These are phyloP conservation scores for Tigriopus japonicus DNA, from an alignment of 1,140 invertebrate species.

Conservation along the genomic window DNA sequence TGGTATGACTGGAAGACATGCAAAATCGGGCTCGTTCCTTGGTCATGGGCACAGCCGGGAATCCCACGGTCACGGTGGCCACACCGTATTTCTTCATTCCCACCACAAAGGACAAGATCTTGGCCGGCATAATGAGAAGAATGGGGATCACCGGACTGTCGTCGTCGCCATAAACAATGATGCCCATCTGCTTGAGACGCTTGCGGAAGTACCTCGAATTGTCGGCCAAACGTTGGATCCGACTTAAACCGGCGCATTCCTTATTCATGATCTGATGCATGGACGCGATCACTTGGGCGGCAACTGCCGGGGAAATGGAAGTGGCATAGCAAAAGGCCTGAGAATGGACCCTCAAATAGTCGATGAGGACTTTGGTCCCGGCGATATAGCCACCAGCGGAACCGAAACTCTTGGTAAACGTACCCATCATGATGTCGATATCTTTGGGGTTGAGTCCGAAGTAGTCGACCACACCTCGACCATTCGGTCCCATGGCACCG, in stretches of 20 bases:
- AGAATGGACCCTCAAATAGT: conserved; percentile 55
- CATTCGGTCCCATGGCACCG: conserved; percentile 70
- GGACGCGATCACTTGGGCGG: conserved; percentile 70
- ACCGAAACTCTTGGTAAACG: conserved; percentile 86
- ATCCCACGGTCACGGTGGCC: conserved; percentile 87
- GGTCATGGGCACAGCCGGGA: conserved; percentile 91
- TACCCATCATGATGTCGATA: conserved; percentile 94
- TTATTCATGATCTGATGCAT: conserved; percentile 59
- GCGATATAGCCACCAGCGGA: conserved; percentile 92
- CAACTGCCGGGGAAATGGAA: conserved; percentile 72
- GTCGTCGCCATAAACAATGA: conserved; percentile 87
- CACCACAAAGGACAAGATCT: conserved; percentile 71
- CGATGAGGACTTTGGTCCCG: conserved; percentile 58
- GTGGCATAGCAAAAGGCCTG: conserved; percentile 70
- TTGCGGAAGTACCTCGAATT: conserved; percentile 75
- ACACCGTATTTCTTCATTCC: conserved; percentile 58
- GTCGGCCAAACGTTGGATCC: conserved; percentile 52
- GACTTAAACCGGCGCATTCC: conserved; percentile 31
- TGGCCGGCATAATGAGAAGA: conserved; percentile 78
- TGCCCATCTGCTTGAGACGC: conserved; percentile 68
- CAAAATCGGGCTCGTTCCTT: conserved; percentile 86
- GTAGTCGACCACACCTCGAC: conserved; percentile 75
- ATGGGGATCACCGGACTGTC: conserved; percentile 93
- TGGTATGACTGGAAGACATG: conserved; percentile 83
- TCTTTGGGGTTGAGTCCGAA: conserved; percentile 59